Conservation (phyloP, 2,113 vertebrate genomes). For the Poeciliopsis turrubarensis region DNA sequence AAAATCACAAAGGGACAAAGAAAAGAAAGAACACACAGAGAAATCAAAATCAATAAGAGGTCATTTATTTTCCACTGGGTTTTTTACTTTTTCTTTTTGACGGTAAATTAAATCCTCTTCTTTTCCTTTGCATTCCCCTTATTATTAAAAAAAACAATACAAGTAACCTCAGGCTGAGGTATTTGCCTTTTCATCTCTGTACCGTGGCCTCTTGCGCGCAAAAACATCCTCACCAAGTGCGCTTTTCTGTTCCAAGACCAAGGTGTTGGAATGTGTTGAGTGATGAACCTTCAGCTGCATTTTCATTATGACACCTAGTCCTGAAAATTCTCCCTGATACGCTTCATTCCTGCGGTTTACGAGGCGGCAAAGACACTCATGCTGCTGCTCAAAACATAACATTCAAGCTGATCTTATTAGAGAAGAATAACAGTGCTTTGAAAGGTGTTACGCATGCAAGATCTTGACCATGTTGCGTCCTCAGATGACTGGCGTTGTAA, state of each 20-base stretch:
- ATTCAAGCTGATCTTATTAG: constrained; percentile 11
- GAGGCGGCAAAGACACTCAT: constrained; percentile 25
- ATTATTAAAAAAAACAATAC: too few relatives aligned
- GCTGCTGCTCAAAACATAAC: background rate
- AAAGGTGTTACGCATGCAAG: background rate
- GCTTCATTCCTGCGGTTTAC: constrained; percentile 9
- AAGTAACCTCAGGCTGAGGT: background rate
- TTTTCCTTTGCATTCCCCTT: background rate
- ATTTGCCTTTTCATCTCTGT: background rate
- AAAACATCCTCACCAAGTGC: constrained; percentile 6
- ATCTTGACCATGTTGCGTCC: background rate
- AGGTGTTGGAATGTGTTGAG: background rate
- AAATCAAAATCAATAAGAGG: too few relatives aligned
- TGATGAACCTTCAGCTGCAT: background rate
- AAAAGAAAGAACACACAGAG: too few relatives aligned
- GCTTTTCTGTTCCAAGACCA: background rate
- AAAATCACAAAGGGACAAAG: too few relatives aligned
- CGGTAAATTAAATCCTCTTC: background rate
- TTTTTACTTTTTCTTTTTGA: too few relatives aligned
- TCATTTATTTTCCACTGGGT: too few relatives aligned
- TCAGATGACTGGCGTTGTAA: background rate
- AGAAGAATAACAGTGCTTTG: background rate
- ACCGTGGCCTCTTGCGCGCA: constrained; percentile 4
- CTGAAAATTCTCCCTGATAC: background rate
- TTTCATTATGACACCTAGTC: background rate